Evolutionary conservation across 2,113 vertebrate genomes (phyloP).

Genomic region (Stigmatopora argus): DNA sequence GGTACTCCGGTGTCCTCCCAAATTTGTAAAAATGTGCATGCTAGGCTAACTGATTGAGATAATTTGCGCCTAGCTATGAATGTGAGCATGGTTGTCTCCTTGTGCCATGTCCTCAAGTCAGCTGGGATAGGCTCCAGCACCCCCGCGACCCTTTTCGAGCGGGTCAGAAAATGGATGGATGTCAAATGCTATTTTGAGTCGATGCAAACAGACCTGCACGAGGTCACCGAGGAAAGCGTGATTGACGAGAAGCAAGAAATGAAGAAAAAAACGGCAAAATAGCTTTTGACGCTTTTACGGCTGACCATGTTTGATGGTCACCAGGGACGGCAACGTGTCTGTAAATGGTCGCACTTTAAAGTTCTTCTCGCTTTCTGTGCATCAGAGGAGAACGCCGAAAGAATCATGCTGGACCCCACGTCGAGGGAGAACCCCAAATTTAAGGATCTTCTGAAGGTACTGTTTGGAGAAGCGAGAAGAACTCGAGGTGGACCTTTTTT

Average conservation of each 20-base stretch:
- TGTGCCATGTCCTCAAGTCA: too few species aligned
- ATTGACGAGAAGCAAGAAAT: conserved; percentile 46
- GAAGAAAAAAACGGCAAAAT: conserved; percentile 46
- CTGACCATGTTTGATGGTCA: neutral
- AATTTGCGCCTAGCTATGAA: too few species aligned
- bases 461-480: neutral
- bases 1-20: too few species aligned
- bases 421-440: conserved; percentile 87
- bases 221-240: conserved; percentile 11
- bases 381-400: conserved; percentile 93
- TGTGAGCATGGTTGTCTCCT: too few species aligned
- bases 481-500: neutral
- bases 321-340: conserved; percentile 6
- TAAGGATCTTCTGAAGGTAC: conserved; percentile 90
- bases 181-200: neutral
- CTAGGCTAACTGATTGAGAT: too few species aligned
- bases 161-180: too few species aligned
- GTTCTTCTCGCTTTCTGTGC: neutral
- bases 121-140: too few species aligned
- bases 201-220: neutral
- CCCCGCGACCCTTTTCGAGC: too few species aligned
- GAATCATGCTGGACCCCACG: conserved; percentile 87
- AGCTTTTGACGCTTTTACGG: conserved; percentile 14
- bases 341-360: neutral
- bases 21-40: too few species aligned